These are phyloP conservation scores for Drosophila bunnanda DNA, from an alignment of 2,888 invertebrate genomes.

Conservation along the genomic window DNA sequence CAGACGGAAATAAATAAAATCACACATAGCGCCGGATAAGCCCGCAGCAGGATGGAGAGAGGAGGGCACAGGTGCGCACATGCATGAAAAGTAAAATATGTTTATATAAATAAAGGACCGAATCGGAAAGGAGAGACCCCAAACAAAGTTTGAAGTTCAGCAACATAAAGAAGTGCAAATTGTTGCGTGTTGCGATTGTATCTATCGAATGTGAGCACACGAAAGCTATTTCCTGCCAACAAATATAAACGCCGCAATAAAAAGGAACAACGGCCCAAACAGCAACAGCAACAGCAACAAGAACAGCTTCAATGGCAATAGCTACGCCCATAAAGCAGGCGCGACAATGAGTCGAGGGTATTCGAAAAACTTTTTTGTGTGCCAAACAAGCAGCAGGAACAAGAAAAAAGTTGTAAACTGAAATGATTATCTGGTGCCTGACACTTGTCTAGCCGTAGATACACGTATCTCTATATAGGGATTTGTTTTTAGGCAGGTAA, in stretches of 20 bases:
- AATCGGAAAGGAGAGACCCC: conserved; percentile 20
- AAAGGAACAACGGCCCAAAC: conserved; percentile 45
- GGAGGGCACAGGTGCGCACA: conserved; percentile 47
- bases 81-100: conserved; percentile 79
- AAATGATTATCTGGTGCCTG: conserved; percentile 76
- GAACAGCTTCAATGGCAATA: conserved; percentile 38
- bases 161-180: conserved; percentile 78
- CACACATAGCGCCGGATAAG: conserved; percentile 50
- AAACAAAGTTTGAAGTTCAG: conserved; percentile 69
- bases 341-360: conserved; percentile 51
- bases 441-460: conserved; percentile 67
- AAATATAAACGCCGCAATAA: conserved; percentile 76
- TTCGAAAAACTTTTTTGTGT: conserved; percentile 25
- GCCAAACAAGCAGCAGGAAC: conserved; percentile 19
- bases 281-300: neutral
- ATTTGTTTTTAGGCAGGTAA: conserved; percentile 67
- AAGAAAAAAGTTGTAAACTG: conserved; percentile 76
- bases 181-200: conserved; percentile 79
- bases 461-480: conserved; percentile 39
- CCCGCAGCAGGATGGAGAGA: conserved; percentile 1
- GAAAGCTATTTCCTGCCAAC: conserved; percentile 77
- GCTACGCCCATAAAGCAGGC: conserved; percentile 40
- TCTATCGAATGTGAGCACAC: conserved; percentile 70
- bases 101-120: conserved; percentile 64
- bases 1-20: conserved; percentile 74